Conservation (phyloP, 1,140 invertebrate species). For the Drosophila nikananu region DNA sequence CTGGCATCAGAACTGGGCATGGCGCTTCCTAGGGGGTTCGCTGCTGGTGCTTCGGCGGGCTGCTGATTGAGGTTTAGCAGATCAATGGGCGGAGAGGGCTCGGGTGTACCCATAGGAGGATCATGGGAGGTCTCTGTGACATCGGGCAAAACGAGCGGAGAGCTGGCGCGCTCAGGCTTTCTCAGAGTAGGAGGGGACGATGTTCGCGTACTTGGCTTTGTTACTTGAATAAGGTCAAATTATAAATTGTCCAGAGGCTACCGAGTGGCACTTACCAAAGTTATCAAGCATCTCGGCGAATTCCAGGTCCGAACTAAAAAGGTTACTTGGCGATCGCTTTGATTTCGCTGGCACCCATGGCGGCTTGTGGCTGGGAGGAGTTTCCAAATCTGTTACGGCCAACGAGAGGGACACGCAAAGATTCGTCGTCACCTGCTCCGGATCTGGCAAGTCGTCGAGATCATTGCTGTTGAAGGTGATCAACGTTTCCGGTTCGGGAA, state of each 20-base stretch:
- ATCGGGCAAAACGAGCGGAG: constrained; percentile 75
- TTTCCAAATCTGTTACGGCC: constrained; percentile 89
- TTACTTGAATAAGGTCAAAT: constrained; percentile 52
- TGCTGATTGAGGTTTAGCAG: constrained; percentile 86
- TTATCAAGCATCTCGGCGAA: constrained; percentile 93
- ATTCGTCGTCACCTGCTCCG: constrained; percentile 93
- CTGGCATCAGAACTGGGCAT: constrained; percentile 85
- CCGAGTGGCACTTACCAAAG: constrained; percentile 86
- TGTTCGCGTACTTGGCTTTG: constrained; percentile 67
- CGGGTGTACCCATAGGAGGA: constrained; percentile 54
- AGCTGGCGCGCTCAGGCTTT: constrained; percentile 48
- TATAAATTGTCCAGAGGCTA: not conserved
- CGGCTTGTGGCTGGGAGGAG: constrained; percentile 88
- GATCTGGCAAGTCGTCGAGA: constrained; percentile 91
- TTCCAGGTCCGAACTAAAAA: constrained; percentile 93
- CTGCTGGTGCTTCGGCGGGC: constrained; percentile 40
- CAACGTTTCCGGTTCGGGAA: constrained; percentile 90
- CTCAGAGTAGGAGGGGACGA: constrained; percentile 22
- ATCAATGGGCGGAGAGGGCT: constrained; percentile 85
- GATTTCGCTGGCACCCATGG: constrained; percentile 91
- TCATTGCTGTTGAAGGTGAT: constrained; percentile 92
- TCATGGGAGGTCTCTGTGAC: constrained; percentile 77
- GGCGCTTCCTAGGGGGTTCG: constrained; percentile 72
- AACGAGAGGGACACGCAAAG: constrained; percentile 91
- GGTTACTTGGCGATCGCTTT: constrained; percentile 87